These are phyloP conservation scores for Drosophila rubida DNA, from an alignment of 2,888 invertebrate genomes.

Conservation along the genomic window DNA sequence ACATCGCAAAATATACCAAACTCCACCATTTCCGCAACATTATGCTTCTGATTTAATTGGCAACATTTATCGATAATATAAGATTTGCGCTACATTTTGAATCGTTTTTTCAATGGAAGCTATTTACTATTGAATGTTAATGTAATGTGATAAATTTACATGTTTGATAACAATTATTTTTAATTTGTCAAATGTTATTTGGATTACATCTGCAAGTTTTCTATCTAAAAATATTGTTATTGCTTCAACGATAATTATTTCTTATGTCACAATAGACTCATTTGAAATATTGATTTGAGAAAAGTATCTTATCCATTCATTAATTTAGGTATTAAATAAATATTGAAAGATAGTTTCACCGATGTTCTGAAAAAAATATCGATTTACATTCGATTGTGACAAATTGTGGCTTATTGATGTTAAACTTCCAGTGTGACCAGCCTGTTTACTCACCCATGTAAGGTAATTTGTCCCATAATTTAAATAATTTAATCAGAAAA, in stretches of 20 bases:
- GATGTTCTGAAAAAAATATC: background rate
- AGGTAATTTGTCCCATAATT: background rate
- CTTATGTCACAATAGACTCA: too few species aligned
- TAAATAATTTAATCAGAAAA: background rate
- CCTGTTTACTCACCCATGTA: too few species aligned
- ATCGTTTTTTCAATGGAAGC: too few species aligned
- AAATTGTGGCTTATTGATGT: background rate
- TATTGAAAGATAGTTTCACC: background rate
- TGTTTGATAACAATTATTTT: too few species aligned
- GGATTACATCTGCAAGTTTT: too few species aligned
- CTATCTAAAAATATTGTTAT: too few species aligned
- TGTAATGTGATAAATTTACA: too few species aligned
- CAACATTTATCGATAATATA: background rate
- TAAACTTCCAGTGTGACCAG: background rate
- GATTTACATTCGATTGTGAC: background rate
- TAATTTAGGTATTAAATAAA: background rate
- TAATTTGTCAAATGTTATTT: too few species aligned
- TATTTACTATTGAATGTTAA: too few species aligned
- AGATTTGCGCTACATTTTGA: too few species aligned
- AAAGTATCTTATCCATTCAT: background rate
- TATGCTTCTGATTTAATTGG: background rate
- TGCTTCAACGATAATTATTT: too few species aligned
- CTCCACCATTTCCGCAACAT: background rate
- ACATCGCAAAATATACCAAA: background rate
- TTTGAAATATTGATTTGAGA: background rate